A percentile compares a stretch with the other conserved stretches of the same genome.
These are phyloP conservation scores for Halesus radiatus DNA, from an alignment of 1,140 invertebrate species.

Conservation along the genomic window DNA sequence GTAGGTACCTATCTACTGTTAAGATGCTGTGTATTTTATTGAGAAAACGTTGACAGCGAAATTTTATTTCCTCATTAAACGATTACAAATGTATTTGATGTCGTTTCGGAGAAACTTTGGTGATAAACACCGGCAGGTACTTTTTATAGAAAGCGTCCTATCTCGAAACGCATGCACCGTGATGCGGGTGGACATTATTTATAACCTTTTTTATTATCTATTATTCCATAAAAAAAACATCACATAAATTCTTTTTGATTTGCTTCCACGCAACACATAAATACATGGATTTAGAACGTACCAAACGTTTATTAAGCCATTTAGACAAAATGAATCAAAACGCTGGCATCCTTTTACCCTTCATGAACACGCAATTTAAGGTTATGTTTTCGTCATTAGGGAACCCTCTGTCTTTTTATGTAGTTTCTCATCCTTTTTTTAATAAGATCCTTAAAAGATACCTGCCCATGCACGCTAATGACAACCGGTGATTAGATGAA, in stretches of 20 bases:
- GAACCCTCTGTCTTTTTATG: background rate
- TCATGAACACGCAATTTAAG: conserved; percentile 7
- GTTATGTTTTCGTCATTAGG: conserved; percentile 13
- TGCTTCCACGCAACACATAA: conserved; percentile 1
- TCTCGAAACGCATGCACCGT: background rate
- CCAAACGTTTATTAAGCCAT: conserved; percentile 35
- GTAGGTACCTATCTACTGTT: no score
- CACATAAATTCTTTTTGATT: background rate
- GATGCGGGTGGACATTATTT: conserved; percentile 21
- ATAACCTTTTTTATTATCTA: background rate
- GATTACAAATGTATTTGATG: no score
- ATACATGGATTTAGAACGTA: background rate
- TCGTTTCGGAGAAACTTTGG: no score
- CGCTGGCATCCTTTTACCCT: conserved; percentile 23
- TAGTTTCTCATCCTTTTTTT: background rate
- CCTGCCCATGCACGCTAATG: conserved; percentile 23
- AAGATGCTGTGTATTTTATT: no score
- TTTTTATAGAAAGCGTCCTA: conserved; percentile 8
- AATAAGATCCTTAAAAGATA: conserved; percentile 10
- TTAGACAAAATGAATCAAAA: conserved; percentile 35
- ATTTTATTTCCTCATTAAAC: no score
- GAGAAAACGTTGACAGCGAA: no score
- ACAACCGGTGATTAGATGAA: conserved; percentile 19
- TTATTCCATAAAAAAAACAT: background rate
- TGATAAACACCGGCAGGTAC: no score